phyloP scores from a whole-genome alignment of 2,797 vertebrate species.

The Acropternis orthonyx region DNA sequence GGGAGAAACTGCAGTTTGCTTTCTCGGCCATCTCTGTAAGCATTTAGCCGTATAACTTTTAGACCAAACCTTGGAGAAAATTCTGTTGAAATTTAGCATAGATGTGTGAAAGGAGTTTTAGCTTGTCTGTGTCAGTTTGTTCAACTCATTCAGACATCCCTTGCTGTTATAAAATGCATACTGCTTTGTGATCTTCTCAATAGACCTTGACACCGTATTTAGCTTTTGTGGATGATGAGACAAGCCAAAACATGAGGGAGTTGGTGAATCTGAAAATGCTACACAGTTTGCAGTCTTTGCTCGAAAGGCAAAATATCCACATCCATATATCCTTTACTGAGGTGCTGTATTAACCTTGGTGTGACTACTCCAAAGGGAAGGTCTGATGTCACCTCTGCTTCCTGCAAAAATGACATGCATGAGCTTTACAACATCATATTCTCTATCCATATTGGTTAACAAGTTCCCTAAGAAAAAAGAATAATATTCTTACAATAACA shows the following conservation, averaged over 20 bases:
- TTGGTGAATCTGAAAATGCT: not conserved
- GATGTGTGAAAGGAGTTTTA: not conserved
- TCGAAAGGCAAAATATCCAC: not conserved
- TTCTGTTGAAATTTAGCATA: not conserved
- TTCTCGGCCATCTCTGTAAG: not conserved
- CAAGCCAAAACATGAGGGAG: not conserved
- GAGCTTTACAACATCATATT: not conserved
- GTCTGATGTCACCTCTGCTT: not conserved
- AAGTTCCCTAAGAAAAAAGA: not conserved
- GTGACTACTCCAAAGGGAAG: not conserved
- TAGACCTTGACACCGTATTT: not conserved
- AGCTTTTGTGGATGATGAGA: not conserved
- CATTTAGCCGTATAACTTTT: not conserved
- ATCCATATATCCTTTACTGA: not conserved
- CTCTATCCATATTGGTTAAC: not conserved
- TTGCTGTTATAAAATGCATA: constrained; percentile 13
- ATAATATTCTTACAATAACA: not conserved
- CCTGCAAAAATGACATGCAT: not conserved
- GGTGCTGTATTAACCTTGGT: not conserved
- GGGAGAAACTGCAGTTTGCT: not conserved
- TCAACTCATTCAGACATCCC: not conserved
- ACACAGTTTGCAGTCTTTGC: not conserved
- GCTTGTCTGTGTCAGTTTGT: not conserved
- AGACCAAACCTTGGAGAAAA: not conserved
- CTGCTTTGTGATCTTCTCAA: constrained; percentile 22